These are phyloP conservation scores for Puntigrus tetrazona DNA, from an alignment of 2,113 vertebrate genomes.

Conservation along the genomic window DNA sequence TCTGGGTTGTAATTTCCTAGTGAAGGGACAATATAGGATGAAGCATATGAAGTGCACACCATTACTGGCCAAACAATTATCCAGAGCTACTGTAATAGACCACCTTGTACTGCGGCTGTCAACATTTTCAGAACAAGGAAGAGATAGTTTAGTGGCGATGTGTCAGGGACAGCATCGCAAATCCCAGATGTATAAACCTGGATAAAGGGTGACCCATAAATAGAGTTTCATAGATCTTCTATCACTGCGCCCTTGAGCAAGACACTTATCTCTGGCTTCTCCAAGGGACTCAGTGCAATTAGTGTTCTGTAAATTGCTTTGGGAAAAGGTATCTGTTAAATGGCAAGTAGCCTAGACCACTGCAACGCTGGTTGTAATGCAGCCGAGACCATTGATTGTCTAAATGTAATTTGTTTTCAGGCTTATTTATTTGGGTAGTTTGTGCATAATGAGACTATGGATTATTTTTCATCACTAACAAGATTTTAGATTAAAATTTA, in stretches of 20 bases:
- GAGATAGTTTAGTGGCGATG: not conserved
- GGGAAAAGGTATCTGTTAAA: slow-evolving; percentile 7
- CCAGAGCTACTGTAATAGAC: not conserved
- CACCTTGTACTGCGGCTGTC: not conserved
- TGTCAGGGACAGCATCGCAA: slow-evolving; percentile 13
- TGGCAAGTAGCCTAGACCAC: not conserved
- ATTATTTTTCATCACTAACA: not conserved
- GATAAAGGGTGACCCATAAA: slow-evolving; percentile 31
- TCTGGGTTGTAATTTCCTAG: not conserved
- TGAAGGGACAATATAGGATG: not conserved
- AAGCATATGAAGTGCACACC: not conserved
- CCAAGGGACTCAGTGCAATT: slow-evolving; percentile 21
- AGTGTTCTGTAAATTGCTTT: slow-evolving; percentile 41
- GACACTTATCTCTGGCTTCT: slow-evolving; percentile 7
- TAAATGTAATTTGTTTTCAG: slow-evolving; percentile 6
- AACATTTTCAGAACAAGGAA: slow-evolving; percentile 11
- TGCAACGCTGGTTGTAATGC: not conserved
- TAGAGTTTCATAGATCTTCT: slow-evolving; percentile 18
- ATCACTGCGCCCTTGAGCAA: slow-evolving; percentile 33
- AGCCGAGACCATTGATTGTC: not conserved
- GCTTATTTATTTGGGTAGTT: not conserved
- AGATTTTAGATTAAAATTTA: not conserved
- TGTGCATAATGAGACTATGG: not conserved
- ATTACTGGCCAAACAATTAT: not conserved
- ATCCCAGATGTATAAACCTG: slow-evolving; percentile 23